These are phyloP conservation scores for Phrynocephalus vlangalii DNA, from an alignment of 2,797 vertebrate species.

Conservation along the genomic window DNA sequence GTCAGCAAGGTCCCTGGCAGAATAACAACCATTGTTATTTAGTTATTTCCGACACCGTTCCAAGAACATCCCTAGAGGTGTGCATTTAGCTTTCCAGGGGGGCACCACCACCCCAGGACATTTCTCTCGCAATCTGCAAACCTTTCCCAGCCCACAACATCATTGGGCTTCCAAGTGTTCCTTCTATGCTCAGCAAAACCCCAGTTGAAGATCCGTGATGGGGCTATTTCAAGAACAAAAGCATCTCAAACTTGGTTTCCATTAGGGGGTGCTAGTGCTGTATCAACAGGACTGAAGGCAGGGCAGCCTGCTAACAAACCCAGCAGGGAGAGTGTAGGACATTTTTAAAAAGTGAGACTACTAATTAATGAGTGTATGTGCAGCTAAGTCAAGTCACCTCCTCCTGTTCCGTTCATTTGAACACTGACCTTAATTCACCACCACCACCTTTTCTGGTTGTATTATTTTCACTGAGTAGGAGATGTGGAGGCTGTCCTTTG, in stretches of 20 bases:
- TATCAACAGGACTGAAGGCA: constrained; percentile 47
- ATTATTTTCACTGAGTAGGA: constrained; percentile 71
- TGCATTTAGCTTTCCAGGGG: no score
- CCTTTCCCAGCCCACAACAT: neutral
- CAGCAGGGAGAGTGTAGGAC: constrained; percentile 60
- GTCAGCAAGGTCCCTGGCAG: no score
- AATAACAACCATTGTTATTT: no score
- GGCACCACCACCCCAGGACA: no score
- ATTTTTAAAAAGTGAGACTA: constrained; percentile 71
- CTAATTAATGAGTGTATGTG: constrained; percentile 75
- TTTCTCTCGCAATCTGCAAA: neutral
- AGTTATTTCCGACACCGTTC: no score
- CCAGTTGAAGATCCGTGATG: constrained; percentile 6
- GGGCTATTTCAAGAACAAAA: constrained; percentile 4
- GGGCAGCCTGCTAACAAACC: constrained; percentile 59
- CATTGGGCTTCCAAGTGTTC: neutral
- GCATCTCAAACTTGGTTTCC: constrained; percentile 46
- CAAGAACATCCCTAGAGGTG: no score
- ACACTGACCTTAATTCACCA: constrained; percentile 67
- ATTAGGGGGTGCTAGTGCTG: constrained; percentile 71
- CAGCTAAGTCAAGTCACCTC: constrained; percentile 65
- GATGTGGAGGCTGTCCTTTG: constrained; percentile 73
- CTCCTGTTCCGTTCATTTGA: constrained; percentile 66
- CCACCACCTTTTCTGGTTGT: constrained; percentile 51
- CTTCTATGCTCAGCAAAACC: neutral